These are phyloP conservation scores for Hyles euphorbiae DNA, from an alignment of 1,140 invertebrate genomes.

Conservation along the genomic window DNA sequence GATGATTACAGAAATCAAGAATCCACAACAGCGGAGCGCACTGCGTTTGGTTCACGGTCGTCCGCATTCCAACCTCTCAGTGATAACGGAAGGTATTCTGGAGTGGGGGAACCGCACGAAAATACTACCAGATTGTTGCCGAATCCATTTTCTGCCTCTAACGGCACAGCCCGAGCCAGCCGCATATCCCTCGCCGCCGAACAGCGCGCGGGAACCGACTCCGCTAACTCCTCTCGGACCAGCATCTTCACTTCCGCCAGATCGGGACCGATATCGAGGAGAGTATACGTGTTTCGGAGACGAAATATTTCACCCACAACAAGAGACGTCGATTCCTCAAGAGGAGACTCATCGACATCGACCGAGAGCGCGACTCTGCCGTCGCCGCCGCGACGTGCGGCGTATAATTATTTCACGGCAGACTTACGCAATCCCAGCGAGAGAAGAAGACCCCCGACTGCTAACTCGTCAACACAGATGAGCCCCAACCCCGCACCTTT, in stretches of 20 bases:
- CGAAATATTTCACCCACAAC: conserved; percentile 24
- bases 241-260: conserved; percentile 50
- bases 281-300: conserved; percentile 34
- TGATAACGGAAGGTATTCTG: conserved; percentile 39
- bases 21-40: conserved; percentile 31
- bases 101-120: conserved; percentile 43
- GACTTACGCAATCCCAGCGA: conserved; percentile 24
- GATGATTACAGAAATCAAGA: conserved; percentile 26
- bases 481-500: conserved; percentile 38
- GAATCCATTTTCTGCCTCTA: conserved; percentile 57
- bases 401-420: conserved; percentile 7
- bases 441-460: conserved; percentile 32
- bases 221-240: conserved; percentile 47
- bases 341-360: conserved; percentile 1
- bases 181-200: conserved; percentile 30
- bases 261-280: conserved; percentile 26
- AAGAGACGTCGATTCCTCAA: conserved; percentile 4
- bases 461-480: conserved; percentile 44
- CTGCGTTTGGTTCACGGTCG: conserved; percentile 48
- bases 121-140: conserved; percentile 48
- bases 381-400: not conserved
- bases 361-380: not conserved
- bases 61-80: conserved; percentile 63
- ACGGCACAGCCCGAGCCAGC: conserved; percentile 22
- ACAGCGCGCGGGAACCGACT: conserved; percentile 13